A percentile compares a stretch with the other conserved stretches of the same genome.
phyloP scores from a whole-genome alignment of 1,140 invertebrate species.

The Pteromalus puparum region DNA sequence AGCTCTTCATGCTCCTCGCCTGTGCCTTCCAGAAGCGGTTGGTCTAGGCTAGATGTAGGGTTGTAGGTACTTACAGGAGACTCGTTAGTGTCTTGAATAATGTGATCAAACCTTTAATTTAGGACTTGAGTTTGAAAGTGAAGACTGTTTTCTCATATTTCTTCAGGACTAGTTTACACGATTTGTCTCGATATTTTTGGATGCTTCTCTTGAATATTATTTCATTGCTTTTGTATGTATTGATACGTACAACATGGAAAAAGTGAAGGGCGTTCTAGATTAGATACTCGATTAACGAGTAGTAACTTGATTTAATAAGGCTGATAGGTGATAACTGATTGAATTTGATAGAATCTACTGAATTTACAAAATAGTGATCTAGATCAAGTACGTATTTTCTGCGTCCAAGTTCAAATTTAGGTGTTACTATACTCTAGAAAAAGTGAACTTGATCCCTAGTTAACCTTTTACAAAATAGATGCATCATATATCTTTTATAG shows the following conservation, averaged over 20 bases:
- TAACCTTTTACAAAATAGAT: background rate
- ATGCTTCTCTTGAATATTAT: background rate
- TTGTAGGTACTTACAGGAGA: background rate
- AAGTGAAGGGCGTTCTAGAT: background rate
- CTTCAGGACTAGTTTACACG: background rate
- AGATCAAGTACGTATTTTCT: background rate
- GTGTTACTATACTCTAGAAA: background rate
- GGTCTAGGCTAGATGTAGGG: background rate
- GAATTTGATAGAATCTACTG: background rate
- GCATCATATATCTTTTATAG: background rate
- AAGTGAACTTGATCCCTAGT: background rate
- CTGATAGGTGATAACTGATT: background rate
- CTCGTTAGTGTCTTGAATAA: conserved; percentile 5
- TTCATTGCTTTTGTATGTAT: background rate
- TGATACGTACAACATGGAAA: background rate
- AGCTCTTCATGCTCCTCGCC: background rate
- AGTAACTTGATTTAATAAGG: background rate
- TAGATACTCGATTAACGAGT: background rate
- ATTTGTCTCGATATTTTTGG: background rate
- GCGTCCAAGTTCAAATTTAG: background rate
- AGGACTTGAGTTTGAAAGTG: background rate
- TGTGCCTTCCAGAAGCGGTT: background rate
- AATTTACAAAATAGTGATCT: background rate
- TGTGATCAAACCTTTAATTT: conserved; percentile 17
- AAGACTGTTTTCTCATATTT: background rate